Percentiles rank a stretch among this genome's conserved stretches.
Conservation (phyloP, 2,888 invertebrate genomes). For the Amphipyra tragopoginis region DNA sequence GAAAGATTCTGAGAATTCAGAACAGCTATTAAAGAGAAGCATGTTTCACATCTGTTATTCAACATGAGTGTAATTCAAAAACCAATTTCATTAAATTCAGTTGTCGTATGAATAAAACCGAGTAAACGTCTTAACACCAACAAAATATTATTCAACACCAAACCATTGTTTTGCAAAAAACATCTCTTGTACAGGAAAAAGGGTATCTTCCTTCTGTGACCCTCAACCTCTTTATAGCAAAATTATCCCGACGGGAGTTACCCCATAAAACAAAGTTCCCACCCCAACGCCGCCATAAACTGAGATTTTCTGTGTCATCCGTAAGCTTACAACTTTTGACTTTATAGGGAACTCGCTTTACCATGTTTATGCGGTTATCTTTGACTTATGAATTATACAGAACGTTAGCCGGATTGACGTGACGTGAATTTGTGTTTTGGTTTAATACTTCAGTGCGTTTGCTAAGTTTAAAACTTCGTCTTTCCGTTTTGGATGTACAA, state of each 20-base stretch:
- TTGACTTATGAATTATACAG: conserved; percentile 52
- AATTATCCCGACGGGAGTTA: conserved; percentile 59
- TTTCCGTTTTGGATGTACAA: conserved; percentile 1
- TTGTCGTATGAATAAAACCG: neutral
- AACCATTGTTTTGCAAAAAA: conserved; percentile 18
- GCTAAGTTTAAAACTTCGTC: conserved; percentile 8
- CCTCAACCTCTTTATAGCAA: conserved; percentile 60
- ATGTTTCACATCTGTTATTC: too few species aligned
- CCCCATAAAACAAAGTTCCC: conserved; percentile 64
- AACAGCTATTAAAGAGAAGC: too few species aligned
- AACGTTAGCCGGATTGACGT: conserved; percentile 38
- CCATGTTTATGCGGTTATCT: conserved; percentile 51
- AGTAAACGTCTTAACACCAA: neutral
- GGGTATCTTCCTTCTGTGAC: conserved; percentile 45
- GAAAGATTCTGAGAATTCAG: too few species aligned
- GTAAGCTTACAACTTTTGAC: conserved; percentile 58
- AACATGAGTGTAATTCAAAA: too few species aligned
- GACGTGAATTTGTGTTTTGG: conserved; percentile 26
- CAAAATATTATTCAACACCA: neutral
- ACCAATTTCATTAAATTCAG: too few species aligned
- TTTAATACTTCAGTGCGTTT: conserved; percentile 11
- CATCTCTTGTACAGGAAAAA: conserved; percentile 39
- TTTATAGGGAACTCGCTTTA: conserved; percentile 46
- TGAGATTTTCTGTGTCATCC: conserved; percentile 64
- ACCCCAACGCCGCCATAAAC: conserved; percentile 55